These are phyloP conservation scores for Amphimedon queenslandica DNA, from an alignment of 37 sponge, comb jelly and placozoan species.

Conservation along the genomic window DNA sequence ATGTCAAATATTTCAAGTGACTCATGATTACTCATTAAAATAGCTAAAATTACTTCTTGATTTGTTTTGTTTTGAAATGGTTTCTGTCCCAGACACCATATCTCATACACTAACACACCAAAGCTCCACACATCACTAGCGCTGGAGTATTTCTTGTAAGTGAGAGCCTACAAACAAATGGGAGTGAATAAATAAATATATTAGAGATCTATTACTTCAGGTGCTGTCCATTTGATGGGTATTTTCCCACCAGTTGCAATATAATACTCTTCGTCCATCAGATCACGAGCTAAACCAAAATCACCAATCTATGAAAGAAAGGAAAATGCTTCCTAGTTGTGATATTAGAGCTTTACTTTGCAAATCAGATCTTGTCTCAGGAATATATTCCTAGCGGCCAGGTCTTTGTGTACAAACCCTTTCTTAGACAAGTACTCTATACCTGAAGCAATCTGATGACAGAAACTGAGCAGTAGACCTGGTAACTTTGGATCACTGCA, in stretches of 20 bases:
- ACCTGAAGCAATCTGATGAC: constrained; percentile 58
- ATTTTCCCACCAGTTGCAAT: constrained; percentile 20
- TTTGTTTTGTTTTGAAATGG: constrained; percentile 23
- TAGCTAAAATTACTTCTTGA: background rate
- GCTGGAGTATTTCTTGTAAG: constrained; percentile 13
- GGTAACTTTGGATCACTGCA: no score
- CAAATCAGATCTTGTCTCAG: constrained; percentile 41
- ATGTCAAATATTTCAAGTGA: background rate
- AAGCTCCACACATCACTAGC: constrained; percentile 48
- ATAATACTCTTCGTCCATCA: constrained; percentile 26
- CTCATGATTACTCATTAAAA: no score
- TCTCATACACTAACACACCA: constrained; percentile 29
- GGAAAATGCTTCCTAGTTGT: background rate
- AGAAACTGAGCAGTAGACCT: constrained; percentile 31
- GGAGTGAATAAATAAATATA: background rate
- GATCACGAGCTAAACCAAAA: constrained; percentile 38
- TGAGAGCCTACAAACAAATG: constrained; percentile 20
- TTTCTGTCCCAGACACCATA: constrained; percentile 16
- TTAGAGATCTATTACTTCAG: constrained; percentile 12
- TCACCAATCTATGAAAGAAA: constrained; percentile 31
- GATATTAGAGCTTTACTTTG: constrained; percentile 29
- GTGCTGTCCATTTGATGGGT: constrained; percentile 45
- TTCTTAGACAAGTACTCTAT: constrained; percentile 60
- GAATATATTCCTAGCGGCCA: constrained; percentile 77
- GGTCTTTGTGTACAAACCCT: constrained; percentile 63